phyloP scores from a whole-genome alignment of 1,140 invertebrate genomes.

The Aplysia californica region DNA sequence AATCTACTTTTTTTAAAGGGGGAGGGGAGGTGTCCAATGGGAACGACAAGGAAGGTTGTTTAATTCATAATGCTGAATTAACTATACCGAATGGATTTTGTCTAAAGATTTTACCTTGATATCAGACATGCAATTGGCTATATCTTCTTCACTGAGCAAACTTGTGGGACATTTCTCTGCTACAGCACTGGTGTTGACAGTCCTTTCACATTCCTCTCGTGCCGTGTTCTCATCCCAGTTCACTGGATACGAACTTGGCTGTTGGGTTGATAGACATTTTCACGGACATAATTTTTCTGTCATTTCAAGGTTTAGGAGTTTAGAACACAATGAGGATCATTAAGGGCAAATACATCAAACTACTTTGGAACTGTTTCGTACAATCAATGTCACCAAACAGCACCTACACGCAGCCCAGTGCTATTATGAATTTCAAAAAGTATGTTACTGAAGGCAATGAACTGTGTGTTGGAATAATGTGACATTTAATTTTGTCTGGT shows the following conservation, averaged over 20 bases:
- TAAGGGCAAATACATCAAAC: too few species aligned
- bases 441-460: too few species aligned
- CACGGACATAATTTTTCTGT: too few species aligned
- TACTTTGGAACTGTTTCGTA: too few species aligned
- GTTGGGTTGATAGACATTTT: too few species aligned
- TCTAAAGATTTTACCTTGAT: neutral
- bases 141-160: neutral
- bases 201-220: neutral
- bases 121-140: neutral
- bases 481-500: too few species aligned
- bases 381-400: too few species aligned
- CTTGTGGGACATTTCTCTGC: neutral
- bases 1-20: neutral
- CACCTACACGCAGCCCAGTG: too few species aligned
- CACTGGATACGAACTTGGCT: neutral
- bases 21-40: neutral
- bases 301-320: too few species aligned
- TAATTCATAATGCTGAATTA: neutral
- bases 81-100: neutral
- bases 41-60: neutral
- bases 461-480: too few species aligned
- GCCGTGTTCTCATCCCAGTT: neutral
- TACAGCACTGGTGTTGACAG: neutral
- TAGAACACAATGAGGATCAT: too few species aligned
- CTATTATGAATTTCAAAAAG: too few species aligned